A percentile compares a stretch with the other conserved stretches of the same genome.
Conservation (phyloP, 2,797 vertebrate genomes). For the Manis javanica region DNA sequence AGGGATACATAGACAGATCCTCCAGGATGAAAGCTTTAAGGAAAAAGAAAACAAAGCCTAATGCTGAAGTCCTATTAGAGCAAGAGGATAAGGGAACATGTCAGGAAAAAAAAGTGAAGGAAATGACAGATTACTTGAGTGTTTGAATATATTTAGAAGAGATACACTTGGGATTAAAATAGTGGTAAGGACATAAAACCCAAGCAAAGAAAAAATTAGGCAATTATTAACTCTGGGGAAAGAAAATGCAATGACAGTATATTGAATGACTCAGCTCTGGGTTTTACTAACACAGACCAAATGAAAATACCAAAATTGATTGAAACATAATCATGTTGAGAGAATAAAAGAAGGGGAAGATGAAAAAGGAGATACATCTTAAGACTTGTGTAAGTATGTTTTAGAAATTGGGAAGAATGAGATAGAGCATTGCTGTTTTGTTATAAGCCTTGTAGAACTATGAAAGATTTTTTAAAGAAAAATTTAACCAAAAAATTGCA, state of each 20-base stretch:
- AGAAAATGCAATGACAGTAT: not conserved
- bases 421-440: not conserved
- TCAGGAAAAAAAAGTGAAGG: not conserved
- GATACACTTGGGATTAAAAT: not conserved
- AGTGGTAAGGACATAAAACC: not conserved
- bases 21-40: not conserved
- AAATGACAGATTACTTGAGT: not conserved
- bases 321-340: not conserved
- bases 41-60: no score
- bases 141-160: not conserved
- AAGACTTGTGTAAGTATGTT: not conserved
- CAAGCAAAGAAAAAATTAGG: not conserved
- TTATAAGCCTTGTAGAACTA: not conserved
- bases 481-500: not conserved
- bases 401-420: not conserved
- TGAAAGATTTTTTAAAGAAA: not conserved
- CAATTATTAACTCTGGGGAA: not conserved
- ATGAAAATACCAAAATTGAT: not conserved
- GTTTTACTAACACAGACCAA: not conserved
- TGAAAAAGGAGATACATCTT: not conserved
- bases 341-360: not conserved
- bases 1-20: not conserved
- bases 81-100: not conserved
- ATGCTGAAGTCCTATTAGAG: not conserved
- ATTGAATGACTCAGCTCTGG: not conserved